Base-by-base conservation (phyloP, 2,888 invertebrate genomes). In the Nudaria mundana region DNA sequence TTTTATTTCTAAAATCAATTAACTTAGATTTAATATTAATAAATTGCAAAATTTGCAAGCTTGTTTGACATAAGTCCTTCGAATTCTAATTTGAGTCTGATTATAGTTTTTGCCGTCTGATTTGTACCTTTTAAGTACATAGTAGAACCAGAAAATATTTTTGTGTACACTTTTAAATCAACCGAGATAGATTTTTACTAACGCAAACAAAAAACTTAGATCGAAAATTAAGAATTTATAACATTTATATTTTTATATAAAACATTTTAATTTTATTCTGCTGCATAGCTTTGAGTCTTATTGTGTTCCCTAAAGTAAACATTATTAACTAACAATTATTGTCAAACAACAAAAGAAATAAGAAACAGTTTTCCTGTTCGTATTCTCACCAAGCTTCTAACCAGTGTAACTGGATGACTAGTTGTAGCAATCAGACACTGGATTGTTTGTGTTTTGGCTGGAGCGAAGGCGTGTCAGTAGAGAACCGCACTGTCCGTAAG, bases 401-500 rank as follows among this genome's bases (percentile, higher is more conserved):
- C 38, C 39, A 13, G 33, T 34, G 31, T 32, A 31, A 29, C 36
- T 32, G 24, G 18, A n/a, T n/a, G n/a, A n/a, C n/a, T n/a, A n/a
- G n/a, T n/a, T n/a, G n/a, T n/a, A n/a, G n/a, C n/a, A n/a, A n/a
- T n/a, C n/a, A n/a, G n/a, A n/a, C n/a, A n/a, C n/a, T n/a, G n/a
- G n/a, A n/a, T n/a, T n/a, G n/a, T n/a, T n/a, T n/a, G 35, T 35
- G 40, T 46, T 39, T 48, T 29, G 47, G 44, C 46, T 26, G 3
- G 13, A 13, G 14, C 54, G 40, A 25, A 33, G 25, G 40, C 52
- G 48, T 51, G 52, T 49, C 50, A 52, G 39, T 42, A 35, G 37
- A 40, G 38, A 26, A 56, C 62, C 64, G 52, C 66, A 40, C 56
- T 61, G 65, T 53, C 53, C 55, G 59, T 68, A 73, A 76, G 70